A percentile compares a stretch with the other conserved stretches of the same genome.
Conservation (phyloP, 2,888 invertebrate species). For the Herminia tarsipennalis region DNA sequence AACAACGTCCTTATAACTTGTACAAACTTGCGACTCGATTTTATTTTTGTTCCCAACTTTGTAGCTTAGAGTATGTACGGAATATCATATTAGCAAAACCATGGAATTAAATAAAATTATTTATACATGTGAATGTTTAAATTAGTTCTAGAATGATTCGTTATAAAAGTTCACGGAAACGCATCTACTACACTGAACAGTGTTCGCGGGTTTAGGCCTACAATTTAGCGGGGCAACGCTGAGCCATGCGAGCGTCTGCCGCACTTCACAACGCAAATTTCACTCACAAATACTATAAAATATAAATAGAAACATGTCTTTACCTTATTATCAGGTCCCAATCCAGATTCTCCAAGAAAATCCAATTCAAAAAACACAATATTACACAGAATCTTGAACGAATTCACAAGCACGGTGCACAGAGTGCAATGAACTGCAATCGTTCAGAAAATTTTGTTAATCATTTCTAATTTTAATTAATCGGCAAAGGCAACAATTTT, state of each 20-base stretch:
- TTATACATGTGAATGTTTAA: neutral
- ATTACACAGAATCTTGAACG: slow-evolving; percentile 54
- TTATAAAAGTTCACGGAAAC: slow-evolving; percentile 26
- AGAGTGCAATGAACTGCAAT: slow-evolving; percentile 38
- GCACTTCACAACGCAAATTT: slow-evolving; percentile 38
- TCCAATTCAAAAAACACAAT: slow-evolving; percentile 64
- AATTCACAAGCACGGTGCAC: slow-evolving; percentile 48
- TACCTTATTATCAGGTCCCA: slow-evolving; percentile 69
- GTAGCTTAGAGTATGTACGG: neutral
- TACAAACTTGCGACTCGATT: slow-evolving; percentile 14
- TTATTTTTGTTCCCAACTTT: slow-evolving; percentile 9
- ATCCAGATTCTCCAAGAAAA: slow-evolving; percentile 67
- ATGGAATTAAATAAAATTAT: neutral
- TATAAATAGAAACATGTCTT: slow-evolving; percentile 32
- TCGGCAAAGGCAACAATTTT: slow-evolving; percentile 14
- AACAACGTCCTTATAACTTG: slow-evolving; percentile 13
- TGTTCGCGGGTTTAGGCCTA: slow-evolving; percentile 60
- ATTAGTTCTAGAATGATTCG: neutral
- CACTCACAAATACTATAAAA: slow-evolving; percentile 14
- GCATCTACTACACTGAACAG: slow-evolving; percentile 16
- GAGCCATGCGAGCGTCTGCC: slow-evolving; percentile 6
- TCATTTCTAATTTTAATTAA: slow-evolving; percentile 17
- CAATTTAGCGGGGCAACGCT: slow-evolving; percentile 29
- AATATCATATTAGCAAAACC: neutral
- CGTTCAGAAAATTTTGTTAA: slow-evolving; percentile 18